Base-by-base conservation (phyloP, 1,140 invertebrate species). In the Augochlora pura region DNA sequence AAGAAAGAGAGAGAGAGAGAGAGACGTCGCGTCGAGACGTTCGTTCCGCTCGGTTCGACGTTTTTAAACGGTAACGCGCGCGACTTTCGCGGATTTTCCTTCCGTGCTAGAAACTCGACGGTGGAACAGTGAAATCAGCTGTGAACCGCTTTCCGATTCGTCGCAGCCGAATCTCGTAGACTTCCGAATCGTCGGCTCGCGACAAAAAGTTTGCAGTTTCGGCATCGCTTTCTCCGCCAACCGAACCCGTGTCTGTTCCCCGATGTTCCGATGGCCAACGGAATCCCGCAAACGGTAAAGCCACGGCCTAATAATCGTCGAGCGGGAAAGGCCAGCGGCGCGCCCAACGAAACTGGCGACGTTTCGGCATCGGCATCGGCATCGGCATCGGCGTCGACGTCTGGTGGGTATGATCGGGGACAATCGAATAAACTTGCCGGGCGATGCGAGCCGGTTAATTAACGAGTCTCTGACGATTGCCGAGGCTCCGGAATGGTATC, bases 401-500 rank as follows among this genome's bases (percentile, higher is more conserved):
- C 54, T 54, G 6, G 38, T 60, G 14, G n/a, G 42, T 12, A 66
- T 59, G 27, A 25, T 38, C n/a, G 8, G 38, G 0, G 18, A 0
- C 32, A 49, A 72, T 52, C 57, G 39, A 73, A 39, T 65, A 54
- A 42, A 65, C 23, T 21, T 49, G 46, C n/a, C 18, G 77, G 71
- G 46, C 57, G 49, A 66, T 60, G 77, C 77, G 65, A 49, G 63
- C 70, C 27, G 71, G 9, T 79, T 74, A 79, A 32, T 79, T 74
- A 66, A 74, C 59, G 66, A 62, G 69, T 49, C 32, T 21, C 63
- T 46, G 25, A 52, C 42, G 25, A 49, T 72, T 77, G 46, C 32
- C 71, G 12, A 18, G 42, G 25, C 38, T 65, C 62, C n/a, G 42
- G 39, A 73, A 65, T 57, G 49, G 39, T 10, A 59, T 65, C 63